phyloP scores from a whole-genome alignment of 2,113 vertebrate species.

The Gobiocypris rarus region DNA sequence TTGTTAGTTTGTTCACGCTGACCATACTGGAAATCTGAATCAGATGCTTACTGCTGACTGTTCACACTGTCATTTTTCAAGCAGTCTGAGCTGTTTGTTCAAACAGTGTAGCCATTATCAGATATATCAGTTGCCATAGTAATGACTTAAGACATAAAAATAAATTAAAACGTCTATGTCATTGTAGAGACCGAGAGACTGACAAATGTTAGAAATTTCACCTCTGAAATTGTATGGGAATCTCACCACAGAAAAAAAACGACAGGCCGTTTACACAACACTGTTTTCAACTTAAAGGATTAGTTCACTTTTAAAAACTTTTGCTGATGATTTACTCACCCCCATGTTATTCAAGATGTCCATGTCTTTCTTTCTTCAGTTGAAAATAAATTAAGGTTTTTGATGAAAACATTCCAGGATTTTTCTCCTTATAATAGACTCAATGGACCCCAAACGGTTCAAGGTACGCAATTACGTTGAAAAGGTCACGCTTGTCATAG shows the following conservation, averaged over 20 bases:
- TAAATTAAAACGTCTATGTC: not conserved
- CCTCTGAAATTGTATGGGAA: no score
- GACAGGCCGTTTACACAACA: not conserved
- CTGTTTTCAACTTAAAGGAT: no score
- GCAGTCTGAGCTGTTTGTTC: not conserved
- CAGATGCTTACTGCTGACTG: not conserved
- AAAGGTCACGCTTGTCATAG: no score
- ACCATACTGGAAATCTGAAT: not conserved
- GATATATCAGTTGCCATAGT: not conserved
- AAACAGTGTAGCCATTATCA: not conserved
- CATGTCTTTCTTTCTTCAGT: no score
- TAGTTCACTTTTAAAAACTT: no score
- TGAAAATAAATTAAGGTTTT: no score
- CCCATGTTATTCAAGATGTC: no score
- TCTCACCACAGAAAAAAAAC: not conserved
- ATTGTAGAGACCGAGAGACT: not conserved
- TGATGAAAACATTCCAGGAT: no score
- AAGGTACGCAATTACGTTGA: no score
- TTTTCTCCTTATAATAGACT: no score
- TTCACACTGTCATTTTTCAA: not conserved
- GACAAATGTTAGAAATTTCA: not conserved
- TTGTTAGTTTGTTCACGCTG: not conserved
- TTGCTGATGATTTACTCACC: no score
- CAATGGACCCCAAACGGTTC: no score
- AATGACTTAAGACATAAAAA: not conserved